Evolutionary conservation across 1,140 invertebrate species (phyloP), one percentile per base, ranked within the genome.

Genomic region (Solenopsis fugax): DNA sequence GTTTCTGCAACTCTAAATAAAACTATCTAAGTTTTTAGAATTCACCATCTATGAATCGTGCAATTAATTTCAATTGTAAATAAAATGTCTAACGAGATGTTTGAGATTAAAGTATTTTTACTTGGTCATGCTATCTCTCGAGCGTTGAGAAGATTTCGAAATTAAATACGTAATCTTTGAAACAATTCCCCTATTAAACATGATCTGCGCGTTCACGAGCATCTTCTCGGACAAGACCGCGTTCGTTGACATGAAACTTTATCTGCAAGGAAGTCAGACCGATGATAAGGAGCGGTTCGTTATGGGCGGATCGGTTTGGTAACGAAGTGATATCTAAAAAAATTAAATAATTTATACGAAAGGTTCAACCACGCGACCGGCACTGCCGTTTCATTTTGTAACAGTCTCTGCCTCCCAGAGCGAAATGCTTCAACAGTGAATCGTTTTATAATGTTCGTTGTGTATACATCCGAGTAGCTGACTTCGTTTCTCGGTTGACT

Each of bases 191-290:
- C 1, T 21, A 10, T 81, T 56, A 69, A 69, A 54, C 24, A 58
- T 29, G 41, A 73, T 48, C 24, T 3, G 69, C 41, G 41, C 34
- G 24, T 45, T 13, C 24, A 52, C 16, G 37, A 72, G 24, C 45
- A 41, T 73, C 13, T 62, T 21, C 54, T 10, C 69, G 29, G 1
- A 37, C 72, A 87, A 89, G 62, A 37, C 62, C 41, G 62, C 88
- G 88, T 90, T 89, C 88, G 37, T 90, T 89, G 88, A 87, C 88
- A 82, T 82, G 76, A 67, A 87, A 90, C 34, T 89, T 90, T 90
- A 90, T 90, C 88, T 89, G 76, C 56, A 48, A 58, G 62, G 77
- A 80, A 89, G 88, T 89, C 62, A 52, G 52, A 52, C 86, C 45
- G 16, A n/a, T 69, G 88, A 90, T 90, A 90, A 89, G 71, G 37